Conservation (phyloP, 1,140 invertebrate species). For the Reticulitermes speratus region DNA sequence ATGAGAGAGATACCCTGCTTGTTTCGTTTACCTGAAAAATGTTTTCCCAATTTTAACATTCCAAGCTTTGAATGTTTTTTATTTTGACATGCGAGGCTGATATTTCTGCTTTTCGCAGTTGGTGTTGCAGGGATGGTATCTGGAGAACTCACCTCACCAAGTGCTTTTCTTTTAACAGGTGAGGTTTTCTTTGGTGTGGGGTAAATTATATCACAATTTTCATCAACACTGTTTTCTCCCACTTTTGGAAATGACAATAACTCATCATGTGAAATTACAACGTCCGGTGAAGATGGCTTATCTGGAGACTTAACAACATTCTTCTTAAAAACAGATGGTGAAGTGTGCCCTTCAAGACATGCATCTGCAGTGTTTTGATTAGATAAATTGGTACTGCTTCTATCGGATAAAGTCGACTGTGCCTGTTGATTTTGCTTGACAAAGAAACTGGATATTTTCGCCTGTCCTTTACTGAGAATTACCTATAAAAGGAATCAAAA, state of each 20-base stretch:
- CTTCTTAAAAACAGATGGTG: too few relatives aligned
- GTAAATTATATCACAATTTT: neutral
- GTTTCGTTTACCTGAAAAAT: neutral
- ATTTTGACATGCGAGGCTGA: neutral
- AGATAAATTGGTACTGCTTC: neutral
- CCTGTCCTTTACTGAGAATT: neutral
- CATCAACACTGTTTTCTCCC: neutral
- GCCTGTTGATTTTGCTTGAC: neutral
- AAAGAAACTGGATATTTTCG: conserved; percentile 1
- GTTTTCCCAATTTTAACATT: neutral
- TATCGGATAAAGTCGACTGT: neutral
- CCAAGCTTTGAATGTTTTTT: neutral
- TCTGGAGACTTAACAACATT: too few relatives aligned
- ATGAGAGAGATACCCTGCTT: neutral
- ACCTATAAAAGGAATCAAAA: neutral
- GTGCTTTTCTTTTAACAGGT: neutral
- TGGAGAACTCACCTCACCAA: neutral
- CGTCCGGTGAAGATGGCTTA: neutral
- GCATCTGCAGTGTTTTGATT: too few relatives aligned
- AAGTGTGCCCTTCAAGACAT: too few relatives aligned
- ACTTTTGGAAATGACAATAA: neutral
- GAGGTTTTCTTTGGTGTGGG: neutral
- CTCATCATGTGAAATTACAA: neutral
- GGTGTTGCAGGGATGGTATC: neutral
- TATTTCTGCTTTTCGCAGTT: neutral